These are phyloP conservation scores for Strigops habroptila DNA, from an alignment of 2,113 vertebrate genomes.

Conservation along the genomic window DNA sequence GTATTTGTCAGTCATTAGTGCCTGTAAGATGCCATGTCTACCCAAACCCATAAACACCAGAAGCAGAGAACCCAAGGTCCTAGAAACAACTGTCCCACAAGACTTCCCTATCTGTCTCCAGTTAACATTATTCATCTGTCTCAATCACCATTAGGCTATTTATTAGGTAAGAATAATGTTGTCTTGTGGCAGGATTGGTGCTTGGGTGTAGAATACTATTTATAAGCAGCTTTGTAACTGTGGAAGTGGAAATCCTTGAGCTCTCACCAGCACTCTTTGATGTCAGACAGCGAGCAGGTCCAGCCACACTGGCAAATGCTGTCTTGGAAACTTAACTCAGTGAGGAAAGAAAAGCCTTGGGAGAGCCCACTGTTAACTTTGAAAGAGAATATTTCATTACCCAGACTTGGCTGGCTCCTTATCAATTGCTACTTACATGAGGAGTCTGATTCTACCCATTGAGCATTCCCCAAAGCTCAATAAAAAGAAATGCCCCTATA, in stretches of 20 bases:
- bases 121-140: neutral
- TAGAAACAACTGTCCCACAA: neutral
- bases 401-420: neutral
- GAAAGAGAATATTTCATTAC: neutral
- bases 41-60: neutral
- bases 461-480: neutral
- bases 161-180: neutral
- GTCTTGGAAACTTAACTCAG: neutral
- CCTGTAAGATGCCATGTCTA: neutral
- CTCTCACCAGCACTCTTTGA: neutral
- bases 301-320: neutral
- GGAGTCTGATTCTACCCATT: neutral
- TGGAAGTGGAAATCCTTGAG: neutral
- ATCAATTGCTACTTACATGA: neutral
- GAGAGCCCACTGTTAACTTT: neutral
- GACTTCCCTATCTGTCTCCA: neutral
- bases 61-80: neutral
- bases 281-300: neutral
- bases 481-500: neutral
- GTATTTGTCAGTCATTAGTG: neutral
- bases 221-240: rapidly evolving
- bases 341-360: neutral
- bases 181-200: neutral
- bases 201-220: neutral
- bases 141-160: neutral